Evolutionary conservation across 2,888 invertebrate species (phyloP), one percentile per base, ranked within the genome.

Genomic region (Poecilus cupreus): DNA sequence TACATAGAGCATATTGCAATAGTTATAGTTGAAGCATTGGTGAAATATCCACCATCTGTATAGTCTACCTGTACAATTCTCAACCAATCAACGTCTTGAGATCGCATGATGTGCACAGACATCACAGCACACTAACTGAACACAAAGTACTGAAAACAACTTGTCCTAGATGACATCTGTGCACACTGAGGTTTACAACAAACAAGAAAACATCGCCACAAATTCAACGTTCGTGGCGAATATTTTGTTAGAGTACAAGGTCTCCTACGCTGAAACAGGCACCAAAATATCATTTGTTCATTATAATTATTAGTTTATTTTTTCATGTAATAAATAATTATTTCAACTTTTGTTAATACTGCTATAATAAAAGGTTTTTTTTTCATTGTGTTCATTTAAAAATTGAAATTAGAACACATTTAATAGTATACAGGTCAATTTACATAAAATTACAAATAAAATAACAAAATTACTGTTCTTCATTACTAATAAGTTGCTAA

Each of bases 331-430:
- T 81, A 64, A 54, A 82, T 82, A 82, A 82, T 79, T 24, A 64
- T 77, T 49, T 39, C 75, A 81, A 64, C 79, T 81, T 80, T 80
- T 81, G 68, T 82, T 82, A 82, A 82, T 83, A 83, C 82, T 83
- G 82, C 72, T 79, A 82, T 82, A 72, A 72, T 82, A 76, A 81
- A 80, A 82, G 82, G 83, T 80, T 80, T 82, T 80, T 76, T 82
- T 78, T 75, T 70, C 78, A 80, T 68, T 82, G 81, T 84, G 84
- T 84, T 83, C 84, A 83, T 82, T 79, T 79, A 82, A 83, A 84
- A 83, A 83, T 83, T 74, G 54, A 81, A 83, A 83, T 82, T 82
- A 82, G 84, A 85, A 84, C 83, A 84, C 83, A 84, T 83, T 83
- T 83, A 82, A 84, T 83, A 82, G 83, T 80, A 81, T 84, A 83